Conservation (phyloP, 2,888 invertebrate species). For the Sepioteuthis lessoniana region DNA sequence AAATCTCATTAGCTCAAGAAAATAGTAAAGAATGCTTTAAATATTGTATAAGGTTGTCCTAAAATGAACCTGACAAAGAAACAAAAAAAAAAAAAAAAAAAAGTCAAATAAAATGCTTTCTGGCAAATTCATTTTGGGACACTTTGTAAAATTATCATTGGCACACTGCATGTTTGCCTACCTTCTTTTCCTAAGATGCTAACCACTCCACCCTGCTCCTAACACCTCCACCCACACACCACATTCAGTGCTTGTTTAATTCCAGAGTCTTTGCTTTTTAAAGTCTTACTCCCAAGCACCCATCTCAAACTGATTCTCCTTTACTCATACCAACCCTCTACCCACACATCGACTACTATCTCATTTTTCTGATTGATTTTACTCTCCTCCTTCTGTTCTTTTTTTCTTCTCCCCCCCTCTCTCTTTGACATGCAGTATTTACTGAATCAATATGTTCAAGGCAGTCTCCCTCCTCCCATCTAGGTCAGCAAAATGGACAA, state of each 20-base stretch:
- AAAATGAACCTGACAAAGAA: too few relatives aligned
- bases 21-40: background rate
- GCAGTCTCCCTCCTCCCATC: background rate
- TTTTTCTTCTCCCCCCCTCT: background rate
- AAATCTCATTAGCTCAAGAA: background rate
- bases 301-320: background rate
- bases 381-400: background rate
- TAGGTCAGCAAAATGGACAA: too few relatives aligned
- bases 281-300: background rate
- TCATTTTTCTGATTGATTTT: background rate
- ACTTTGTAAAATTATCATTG: background rate
- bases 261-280: background rate
- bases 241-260: background rate
- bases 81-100: too few relatives aligned
- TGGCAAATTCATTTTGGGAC: background rate
- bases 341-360: background rate
- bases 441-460: background rate
- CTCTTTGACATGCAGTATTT: background rate
- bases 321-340: background rate
- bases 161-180: background rate
- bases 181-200: background rate
- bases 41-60: background rate
- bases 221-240: background rate
- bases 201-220: too few relatives aligned
- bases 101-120: background rate